A percentile compares a stretch with the other conserved stretches of the same genome.
These are phyloP conservation scores for Oceanodroma tethys DNA, from an alignment of 2,113 vertebrate species.

Conservation along the genomic window DNA sequence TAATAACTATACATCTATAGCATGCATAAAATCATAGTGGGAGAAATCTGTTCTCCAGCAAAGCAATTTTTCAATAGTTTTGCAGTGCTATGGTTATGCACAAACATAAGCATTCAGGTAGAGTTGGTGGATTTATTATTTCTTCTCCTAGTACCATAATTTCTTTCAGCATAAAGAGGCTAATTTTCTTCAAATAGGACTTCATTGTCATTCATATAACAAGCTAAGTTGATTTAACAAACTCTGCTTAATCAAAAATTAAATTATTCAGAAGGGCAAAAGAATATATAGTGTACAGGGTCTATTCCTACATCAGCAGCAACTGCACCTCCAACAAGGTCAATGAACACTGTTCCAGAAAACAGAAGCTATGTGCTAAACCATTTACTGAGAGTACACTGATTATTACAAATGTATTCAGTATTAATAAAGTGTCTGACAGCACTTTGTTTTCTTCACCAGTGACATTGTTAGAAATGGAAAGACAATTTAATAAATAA, in stretches of 20 bases:
- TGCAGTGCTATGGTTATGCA: background rate
- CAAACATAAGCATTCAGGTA: background rate
- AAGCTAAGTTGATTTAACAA: constrained; percentile 39
- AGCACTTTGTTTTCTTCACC: background rate
- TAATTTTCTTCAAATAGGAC: constrained; percentile 13
- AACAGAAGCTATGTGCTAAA: background rate
- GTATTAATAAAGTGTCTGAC: background rate
- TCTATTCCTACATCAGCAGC: background rate
- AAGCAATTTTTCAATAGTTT: background rate
- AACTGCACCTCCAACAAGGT: background rate
- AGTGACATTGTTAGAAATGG: background rate
- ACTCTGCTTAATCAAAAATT: constrained; percentile 39
- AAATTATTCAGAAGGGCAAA: constrained; percentile 35
- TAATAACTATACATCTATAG: background rate
- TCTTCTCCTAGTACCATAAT: background rate
- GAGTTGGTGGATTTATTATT: background rate
- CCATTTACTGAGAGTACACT: background rate
- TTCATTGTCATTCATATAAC: background rate
- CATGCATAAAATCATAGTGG: background rate
- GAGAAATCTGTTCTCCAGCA: background rate
- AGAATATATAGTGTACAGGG: background rate
- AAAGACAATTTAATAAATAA: background rate
- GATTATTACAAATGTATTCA: background rate
- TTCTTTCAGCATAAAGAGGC: background rate
- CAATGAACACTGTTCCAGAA: background rate